A percentile compares a stretch with the other conserved stretches of the same genome.
These are phyloP conservation scores for Bellardia pandia DNA, from an alignment of 2,888 invertebrate genomes.

Conservation along the genomic window DNA sequence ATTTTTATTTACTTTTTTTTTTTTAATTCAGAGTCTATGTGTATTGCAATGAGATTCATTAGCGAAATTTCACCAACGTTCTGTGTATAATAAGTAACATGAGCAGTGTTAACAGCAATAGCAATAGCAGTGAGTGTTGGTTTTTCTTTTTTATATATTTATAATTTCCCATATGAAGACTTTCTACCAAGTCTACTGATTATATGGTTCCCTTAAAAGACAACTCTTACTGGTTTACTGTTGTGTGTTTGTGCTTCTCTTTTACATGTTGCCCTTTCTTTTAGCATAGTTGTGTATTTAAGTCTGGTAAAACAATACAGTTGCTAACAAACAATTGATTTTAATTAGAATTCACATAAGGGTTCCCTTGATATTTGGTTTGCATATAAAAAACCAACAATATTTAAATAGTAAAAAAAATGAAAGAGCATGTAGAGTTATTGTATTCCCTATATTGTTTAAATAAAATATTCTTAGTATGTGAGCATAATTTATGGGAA, in stretches of 20 bases:
- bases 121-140: neutral
- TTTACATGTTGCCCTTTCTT: conserved; percentile 29
- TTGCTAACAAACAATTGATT: conserved; percentile 72
- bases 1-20: neutral
- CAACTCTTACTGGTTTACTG: conserved; percentile 33
- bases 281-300: conserved; percentile 12
- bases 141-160: neutral
- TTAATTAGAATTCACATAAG: conserved; percentile 72
- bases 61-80: conserved; percentile 62
- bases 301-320: conserved; percentile 63
- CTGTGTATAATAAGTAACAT: conserved; percentile 57
- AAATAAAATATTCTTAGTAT: conserved; percentile 48
- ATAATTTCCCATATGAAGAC: neutral
- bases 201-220: conserved; percentile 9
- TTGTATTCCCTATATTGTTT: conserved; percentile 23
- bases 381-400: neutral
- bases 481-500: conserved; percentile 54
- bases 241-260: no score
- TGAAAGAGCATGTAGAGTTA: neutral
- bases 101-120: conserved; percentile 34
- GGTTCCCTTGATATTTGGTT: conserved; percentile 67
- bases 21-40: neutral
- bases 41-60: conserved; percentile 69
- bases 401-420: conserved; percentile 52
- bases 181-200: conserved; percentile 11